Evolutionary conservation across 2,113 vertebrate genomes (phyloP).

Genomic region (Myodes glareolus): DNA sequence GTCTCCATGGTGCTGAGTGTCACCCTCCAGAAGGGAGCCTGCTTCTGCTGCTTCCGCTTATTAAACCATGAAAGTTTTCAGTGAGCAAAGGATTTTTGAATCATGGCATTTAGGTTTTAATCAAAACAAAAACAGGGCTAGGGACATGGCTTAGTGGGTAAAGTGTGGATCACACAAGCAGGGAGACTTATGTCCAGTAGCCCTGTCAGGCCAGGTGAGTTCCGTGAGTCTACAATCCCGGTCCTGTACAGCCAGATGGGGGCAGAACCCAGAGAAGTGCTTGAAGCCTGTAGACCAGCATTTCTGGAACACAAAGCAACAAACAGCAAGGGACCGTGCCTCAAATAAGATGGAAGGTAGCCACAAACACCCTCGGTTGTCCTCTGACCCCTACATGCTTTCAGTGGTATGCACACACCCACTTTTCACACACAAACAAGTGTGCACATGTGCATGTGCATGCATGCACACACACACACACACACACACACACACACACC

Average conservation of each 20-base stretch:
- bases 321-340: neutral
- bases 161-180: neutral
- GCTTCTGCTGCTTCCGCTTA: constrained; percentile 34
- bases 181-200: neutral
- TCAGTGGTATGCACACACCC: neutral
- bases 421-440: neutral
- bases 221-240: neutral
- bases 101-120: constrained; percentile 23
- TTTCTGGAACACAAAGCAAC: neutral
- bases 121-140: neutral
- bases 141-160: neutral
- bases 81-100: constrained; percentile 44
- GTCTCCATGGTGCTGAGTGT: constrained; percentile 29
- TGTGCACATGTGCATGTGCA: accelerated
- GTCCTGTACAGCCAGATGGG: neutral
- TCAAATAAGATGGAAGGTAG: too few species aligned
- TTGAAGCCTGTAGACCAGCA: too few species aligned
- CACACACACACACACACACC: neutral
- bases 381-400: neutral
- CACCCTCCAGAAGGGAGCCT: neutral
- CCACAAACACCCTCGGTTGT: neutral
- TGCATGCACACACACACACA: neutral
- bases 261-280: neutral
- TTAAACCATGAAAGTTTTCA: constrained; percentile 27
- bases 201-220: neutral